These are phyloP conservation scores for Grammomys surdaster DNA, from an alignment of 2,113 vertebrate species.

Conservation along the genomic window DNA sequence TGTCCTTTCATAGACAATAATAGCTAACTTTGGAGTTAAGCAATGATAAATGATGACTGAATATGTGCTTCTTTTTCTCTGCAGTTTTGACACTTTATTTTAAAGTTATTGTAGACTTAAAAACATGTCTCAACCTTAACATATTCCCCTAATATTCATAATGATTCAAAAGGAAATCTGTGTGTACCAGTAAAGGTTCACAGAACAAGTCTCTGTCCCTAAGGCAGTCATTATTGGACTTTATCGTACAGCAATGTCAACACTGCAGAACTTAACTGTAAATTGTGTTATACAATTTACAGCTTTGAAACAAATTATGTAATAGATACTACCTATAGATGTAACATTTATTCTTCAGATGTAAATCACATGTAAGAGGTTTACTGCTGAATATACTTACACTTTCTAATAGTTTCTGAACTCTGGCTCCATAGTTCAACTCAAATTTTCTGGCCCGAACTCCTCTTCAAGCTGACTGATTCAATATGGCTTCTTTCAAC, in stretches of 20 bases:
- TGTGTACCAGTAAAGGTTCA: neutral
- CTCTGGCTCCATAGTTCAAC: no score
- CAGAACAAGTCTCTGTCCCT: neutral
- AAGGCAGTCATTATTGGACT: neutral
- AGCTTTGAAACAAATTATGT: constrained; percentile 32
- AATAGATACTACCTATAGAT: neutral
- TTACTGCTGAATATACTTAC: no score
- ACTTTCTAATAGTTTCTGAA: neutral
- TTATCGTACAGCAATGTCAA: neutral
- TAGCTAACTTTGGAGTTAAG: neutral
- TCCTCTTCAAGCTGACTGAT: no score
- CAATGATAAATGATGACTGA: neutral
- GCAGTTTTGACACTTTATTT: neutral
- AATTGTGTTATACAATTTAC: neutral
- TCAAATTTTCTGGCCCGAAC: no score
- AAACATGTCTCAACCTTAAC: neutral
- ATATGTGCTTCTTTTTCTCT: neutral
- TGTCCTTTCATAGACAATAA: neutral
- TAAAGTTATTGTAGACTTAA: neutral
- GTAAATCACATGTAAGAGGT: no score
- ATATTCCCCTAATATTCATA: neutral
- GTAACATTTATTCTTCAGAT: no score
- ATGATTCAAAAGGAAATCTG: neutral
- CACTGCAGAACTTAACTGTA: neutral
- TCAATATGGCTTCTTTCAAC: no score